Conservation (phyloP, 2,797 vertebrate genomes). For the Phoebastria nigripes region DNA sequence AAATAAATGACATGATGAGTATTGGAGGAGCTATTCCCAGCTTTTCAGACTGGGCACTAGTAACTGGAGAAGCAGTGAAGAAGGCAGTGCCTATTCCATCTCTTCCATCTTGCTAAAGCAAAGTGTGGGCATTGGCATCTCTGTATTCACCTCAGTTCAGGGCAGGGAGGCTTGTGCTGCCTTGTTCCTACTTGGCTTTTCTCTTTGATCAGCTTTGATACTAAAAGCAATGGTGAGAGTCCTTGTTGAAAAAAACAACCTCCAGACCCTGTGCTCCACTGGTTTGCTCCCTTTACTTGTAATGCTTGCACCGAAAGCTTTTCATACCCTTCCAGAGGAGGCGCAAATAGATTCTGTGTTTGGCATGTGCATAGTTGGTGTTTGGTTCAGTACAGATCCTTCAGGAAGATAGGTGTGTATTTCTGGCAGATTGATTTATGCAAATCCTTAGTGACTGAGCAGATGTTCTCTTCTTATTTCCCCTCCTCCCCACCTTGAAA, state of each 20-base stretch:
- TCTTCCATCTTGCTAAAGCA: neutral
- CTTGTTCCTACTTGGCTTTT: neutral
- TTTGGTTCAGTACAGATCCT: neutral
- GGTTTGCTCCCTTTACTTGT: neutral
- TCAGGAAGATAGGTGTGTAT: neutral
- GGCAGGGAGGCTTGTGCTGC: neutral
- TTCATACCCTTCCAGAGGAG: neutral
- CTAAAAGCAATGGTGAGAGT: neutral
- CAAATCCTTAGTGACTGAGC: neutral
- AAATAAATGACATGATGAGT: neutral
- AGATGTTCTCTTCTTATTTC: neutral
- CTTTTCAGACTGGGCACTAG: neutral
- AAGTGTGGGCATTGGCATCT: neutral
- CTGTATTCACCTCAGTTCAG: rapidly evolving
- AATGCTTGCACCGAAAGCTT: neutral
- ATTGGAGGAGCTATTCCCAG: neutral
- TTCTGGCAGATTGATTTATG: neutral
- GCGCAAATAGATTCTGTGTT: neutral
- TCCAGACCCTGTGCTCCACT: neutral
- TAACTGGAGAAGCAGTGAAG: neutral
- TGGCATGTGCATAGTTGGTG: neutral
- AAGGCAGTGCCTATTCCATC: neutral
- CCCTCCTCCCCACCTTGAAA: neutral
- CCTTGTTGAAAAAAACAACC: neutral
- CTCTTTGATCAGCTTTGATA: neutral